Conservation (phyloP, 2,113 vertebrate species). For the Poicephalus meyeri region DNA sequence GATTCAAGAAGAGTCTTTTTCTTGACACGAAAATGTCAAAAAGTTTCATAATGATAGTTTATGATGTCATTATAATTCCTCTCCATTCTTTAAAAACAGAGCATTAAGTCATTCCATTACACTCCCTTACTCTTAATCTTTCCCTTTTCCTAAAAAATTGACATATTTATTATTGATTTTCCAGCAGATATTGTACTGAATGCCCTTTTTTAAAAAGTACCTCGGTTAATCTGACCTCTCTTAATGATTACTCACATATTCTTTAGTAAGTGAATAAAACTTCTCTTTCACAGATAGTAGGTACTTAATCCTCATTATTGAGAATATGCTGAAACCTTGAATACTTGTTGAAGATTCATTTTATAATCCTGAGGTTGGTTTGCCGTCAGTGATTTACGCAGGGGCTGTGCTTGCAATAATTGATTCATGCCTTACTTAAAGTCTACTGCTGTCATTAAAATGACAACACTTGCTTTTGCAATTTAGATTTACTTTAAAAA, state of each 20-base stretch:
- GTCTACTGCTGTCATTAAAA: slow-evolving; percentile 70
- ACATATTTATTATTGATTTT: slow-evolving; percentile 69
- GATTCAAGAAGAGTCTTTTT: slow-evolving; percentile 44
- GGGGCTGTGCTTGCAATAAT: slow-evolving; percentile 71
- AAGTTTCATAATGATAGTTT: slow-evolving; percentile 59
- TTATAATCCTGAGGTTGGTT: slow-evolving; percentile 72
- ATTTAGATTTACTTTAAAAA: slow-evolving; percentile 59
- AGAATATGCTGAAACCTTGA: slow-evolving; percentile 72
- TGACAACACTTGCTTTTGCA: slow-evolving; percentile 59
- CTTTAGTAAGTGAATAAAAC: slow-evolving; percentile 74
- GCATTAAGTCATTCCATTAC: slow-evolving; percentile 53
- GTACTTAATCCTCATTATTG: slow-evolving; percentile 75
- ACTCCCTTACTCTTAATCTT: slow-evolving; percentile 43
- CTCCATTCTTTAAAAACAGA: slow-evolving; percentile 57
- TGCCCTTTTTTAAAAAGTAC: slow-evolving; percentile 41
- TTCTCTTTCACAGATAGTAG: slow-evolving; percentile 70
- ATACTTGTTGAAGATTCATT: slow-evolving; percentile 74
- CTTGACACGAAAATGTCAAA: slow-evolving; percentile 63
- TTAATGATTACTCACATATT: slow-evolving; percentile 70
- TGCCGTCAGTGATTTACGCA: slow-evolving; percentile 67
- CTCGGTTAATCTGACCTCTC: slow-evolving; percentile 58
- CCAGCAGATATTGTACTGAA: slow-evolving; percentile 55
- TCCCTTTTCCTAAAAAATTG: slow-evolving; percentile 41
- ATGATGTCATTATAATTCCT: slow-evolving; percentile 50
- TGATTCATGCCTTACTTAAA: slow-evolving; percentile 76